Evolutionary conservation across 2,888 invertebrate genomes (phyloP), one percentile per base, ranked within the genome.

Genomic region (Drosophila paramelanica): DNA sequence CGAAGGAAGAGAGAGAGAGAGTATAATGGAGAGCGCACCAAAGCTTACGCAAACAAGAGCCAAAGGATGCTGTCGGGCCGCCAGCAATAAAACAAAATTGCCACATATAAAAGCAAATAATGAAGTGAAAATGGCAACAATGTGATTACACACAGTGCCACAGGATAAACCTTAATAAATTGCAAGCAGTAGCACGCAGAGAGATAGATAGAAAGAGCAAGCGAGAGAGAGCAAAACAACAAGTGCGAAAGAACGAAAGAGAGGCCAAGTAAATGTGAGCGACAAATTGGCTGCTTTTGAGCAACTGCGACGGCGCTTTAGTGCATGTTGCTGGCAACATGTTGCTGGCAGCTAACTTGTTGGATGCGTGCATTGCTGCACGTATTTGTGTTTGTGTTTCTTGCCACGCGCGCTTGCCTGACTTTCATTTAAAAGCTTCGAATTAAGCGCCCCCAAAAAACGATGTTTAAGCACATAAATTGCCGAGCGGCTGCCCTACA

Each of bases 101-200:
- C 79, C 85, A 73, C 78, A 79, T 73, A 89, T 89, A 88, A 89
- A 88, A 80, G 85, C 76, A 85, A 88, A 89, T 89, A 86, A 86
- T 87, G 88, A 88, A 87, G 86, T 88, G 89, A 84, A 86, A 89
- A 86, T 88, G 88, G 89, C 86, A 89, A 89, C 88, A 86, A 89
- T 89, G 89, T 85, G 85, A 85, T 85, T 89, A 85, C 83, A 83
- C 69, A 75, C 85, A 88, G 72, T 71, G 82, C 53, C 70, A 73
- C 59, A 57, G 65, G 65, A 73, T 58, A 71, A 56, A 71, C 60
- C 68, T 60, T 73, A 78, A 80, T 80, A 81, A 80, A 81, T 77
- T 78, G 75, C 78, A 60, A 36, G 45, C 66, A 62, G 42, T 41
- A 23, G 51, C 42, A 20, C 47, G 46, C 17, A 43, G n/a, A 55